Evolutionary conservation across 2,888 invertebrate species (phyloP).

Genomic region (Epicampocera succincta): DNA sequence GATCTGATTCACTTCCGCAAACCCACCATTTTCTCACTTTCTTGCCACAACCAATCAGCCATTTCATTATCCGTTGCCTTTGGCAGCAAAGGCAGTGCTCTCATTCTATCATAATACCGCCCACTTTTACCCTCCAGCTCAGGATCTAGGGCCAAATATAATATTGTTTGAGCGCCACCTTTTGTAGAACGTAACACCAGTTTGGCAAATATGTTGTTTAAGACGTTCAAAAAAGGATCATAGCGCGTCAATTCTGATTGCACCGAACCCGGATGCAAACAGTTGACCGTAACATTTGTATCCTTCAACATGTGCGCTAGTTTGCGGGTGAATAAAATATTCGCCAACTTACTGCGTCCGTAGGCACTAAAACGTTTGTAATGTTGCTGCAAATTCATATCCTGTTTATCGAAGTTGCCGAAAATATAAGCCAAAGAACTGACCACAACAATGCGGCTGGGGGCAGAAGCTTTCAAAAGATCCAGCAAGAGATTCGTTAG

Average conservation of each 20-base stretch:
- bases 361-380: constrained; percentile 87
- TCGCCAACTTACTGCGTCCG: constrained; percentile 89
- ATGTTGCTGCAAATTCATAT: constrained; percentile 86
- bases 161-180: constrained; percentile 58
- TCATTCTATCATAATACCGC: constrained; percentile 60
- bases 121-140: constrained; percentile 41
- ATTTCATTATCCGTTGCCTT: constrained; percentile 60
- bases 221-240: constrained; percentile 39
- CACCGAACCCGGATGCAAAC: constrained; percentile 88
- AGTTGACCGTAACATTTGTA: constrained; percentile 85
- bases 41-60: constrained; percentile 64
- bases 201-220: constrained; percentile 16
- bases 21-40: constrained; percentile 61
- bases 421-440: constrained; percentile 86
- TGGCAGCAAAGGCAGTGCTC: not conserved
- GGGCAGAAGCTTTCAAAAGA: constrained; percentile 83
- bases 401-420: constrained; percentile 86
- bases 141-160: constrained; percentile 62
- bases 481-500: constrained; percentile 84
- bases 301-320: constrained; percentile 85
- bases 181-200: constrained; percentile 32
- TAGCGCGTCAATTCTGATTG: constrained; percentile 87
- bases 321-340: constrained; percentile 88
- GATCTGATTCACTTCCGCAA: constrained; percentile 5
- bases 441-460: constrained; percentile 90